Evolutionary conservation across 1,140 invertebrate genomes (phyloP), one percentile per base, ranked within the genome.

Genomic region (Copidosoma floridanum): DNA sequence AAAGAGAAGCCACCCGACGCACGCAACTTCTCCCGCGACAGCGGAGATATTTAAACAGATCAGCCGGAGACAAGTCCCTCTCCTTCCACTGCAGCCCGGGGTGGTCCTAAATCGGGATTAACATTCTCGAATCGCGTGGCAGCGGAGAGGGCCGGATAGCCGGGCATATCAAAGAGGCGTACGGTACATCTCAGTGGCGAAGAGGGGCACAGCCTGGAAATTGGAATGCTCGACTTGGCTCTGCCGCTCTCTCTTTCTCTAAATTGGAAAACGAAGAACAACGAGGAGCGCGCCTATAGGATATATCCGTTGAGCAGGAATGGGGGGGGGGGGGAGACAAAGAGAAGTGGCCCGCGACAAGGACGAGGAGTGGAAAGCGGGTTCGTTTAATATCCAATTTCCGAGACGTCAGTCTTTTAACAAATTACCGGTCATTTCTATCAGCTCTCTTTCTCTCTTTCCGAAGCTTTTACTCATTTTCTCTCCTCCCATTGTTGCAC

Each of bases 351-450:
- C 46, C 32, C 40, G 29, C 20, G 16, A n/a, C n/a, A n/a, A n/a
- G n/a, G n/a, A n/a, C 26, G 44, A 32, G 52, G n/a, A 27, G 32
- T 50, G 53, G 35, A 21, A 24, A n/a, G 41, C 60, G 56, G 61
- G 64, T 69, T 71, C 65, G 71, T 72, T 75, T 75, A 75, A 75
- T 73, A 73, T 71, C 70, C 72, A 75, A 75, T 75, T 75, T 73
- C 69, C 71, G 70, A 68, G 68, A 73, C 66, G 72, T 75, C 73
- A 75, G 69, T 74, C 72, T 66, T 56, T 73, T 70, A 71, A 72
- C 72, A 69, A 72, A 74, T 74, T 74, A 73, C 71, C 57, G 66
- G 64, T 70, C 73, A 71, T 69, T 65, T 72, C 65, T 69, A 65
- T 54, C 61, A 57, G 60, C 50, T 54, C 61, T 60, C 54, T 57